phyloP scores from a whole-genome alignment of 2,888 invertebrate species.

The Amphipyra berbera region DNA sequence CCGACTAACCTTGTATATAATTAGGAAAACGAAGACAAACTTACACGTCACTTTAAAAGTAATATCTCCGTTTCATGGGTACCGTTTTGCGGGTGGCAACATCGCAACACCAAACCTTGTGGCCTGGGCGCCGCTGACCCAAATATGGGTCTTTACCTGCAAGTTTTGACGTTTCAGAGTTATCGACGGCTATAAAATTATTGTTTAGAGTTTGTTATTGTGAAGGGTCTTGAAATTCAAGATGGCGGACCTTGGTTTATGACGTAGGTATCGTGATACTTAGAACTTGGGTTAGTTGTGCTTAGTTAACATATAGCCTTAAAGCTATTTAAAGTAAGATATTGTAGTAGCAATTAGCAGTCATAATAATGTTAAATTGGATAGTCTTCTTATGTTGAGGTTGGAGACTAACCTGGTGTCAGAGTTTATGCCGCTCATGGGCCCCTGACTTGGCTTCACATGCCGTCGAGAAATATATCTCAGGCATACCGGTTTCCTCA shows the following conservation, averaged over 20 bases:
- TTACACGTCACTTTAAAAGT: too few species aligned
- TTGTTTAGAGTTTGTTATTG: constrained; percentile 48
- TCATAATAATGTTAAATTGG: not conserved
- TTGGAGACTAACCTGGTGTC: too few species aligned
- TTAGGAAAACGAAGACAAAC: too few species aligned
- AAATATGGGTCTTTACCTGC: constrained; percentile 25
- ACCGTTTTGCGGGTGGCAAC: constrained; percentile 26
- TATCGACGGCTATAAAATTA: constrained; percentile 37
- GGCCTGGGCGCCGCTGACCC: constrained; percentile 18
- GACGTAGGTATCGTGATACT: constrained; percentile 16
- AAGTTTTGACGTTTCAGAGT: constrained; percentile 31
- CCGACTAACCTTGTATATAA: too few species aligned
- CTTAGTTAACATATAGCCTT: constrained; percentile 35
- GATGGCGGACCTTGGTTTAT: constrained; percentile 36
- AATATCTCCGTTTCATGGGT: not conserved
- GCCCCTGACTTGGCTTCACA: too few species aligned
- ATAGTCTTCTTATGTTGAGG: too few species aligned
- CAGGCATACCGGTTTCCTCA: too few species aligned
- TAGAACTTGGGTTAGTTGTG: constrained; percentile 27
- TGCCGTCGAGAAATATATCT: too few species aligned
- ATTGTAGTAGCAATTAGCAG: not conserved
- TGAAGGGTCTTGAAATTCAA: constrained; percentile 42
- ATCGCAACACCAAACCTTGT: not conserved
- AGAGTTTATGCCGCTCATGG: too few species aligned
- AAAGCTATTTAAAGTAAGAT: constrained; percentile 14